Percentiles rank a stretch among this genome's conserved stretches.
These are phyloP conservation scores for Apis florea DNA, from an alignment of 1,140 invertebrate species.

Conservation along the genomic window DNA sequence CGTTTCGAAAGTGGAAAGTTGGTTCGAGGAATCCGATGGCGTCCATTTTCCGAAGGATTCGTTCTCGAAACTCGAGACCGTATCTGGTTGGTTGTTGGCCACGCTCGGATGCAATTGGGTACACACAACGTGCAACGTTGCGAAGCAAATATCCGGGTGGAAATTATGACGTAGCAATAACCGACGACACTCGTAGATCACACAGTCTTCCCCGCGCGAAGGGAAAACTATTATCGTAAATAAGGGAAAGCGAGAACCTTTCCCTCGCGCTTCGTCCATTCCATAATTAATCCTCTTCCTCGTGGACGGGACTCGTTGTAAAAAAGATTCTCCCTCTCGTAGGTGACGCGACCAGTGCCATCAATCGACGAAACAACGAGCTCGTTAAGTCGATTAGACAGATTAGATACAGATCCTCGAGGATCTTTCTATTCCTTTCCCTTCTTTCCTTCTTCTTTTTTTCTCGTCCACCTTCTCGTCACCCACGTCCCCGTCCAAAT, in stretches of 20 bases:
- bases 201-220: slow-evolving; percentile 11
- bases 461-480: slow-evolving; percentile 2
- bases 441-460: background rate
- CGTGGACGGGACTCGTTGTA: slow-evolving; percentile 67
- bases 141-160: slow-evolving; percentile 50
- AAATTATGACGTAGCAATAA: slow-evolving; percentile 66
- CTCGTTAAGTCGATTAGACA: slow-evolving; percentile 70
- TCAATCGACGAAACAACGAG: too few species aligned
- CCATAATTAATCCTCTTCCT: slow-evolving; percentile 68
- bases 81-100: slow-evolving; percentile 55
- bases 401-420: slow-evolving; percentile 63
- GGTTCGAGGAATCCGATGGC: too few species aligned
- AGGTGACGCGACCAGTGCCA: too few species aligned
- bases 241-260: slow-evolving; percentile 31
- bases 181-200: slow-evolving; percentile 61
- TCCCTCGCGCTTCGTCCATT: slow-evolving; percentile 46
- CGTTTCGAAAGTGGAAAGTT: too few species aligned
- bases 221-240: slow-evolving; percentile 57
- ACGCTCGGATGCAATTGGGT: slow-evolving; percentile 41
- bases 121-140: slow-evolving; percentile 43
- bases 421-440: background rate
- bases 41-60: slow-evolving; percentile 24
- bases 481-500: slow-evolving; percentile 33
- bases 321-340: too few species aligned
- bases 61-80: slow-evolving; percentile 59